These are phyloP conservation scores for Leuciscus idus DNA, from an alignment of 2,113 vertebrate genomes.

Conservation along the genomic window DNA sequence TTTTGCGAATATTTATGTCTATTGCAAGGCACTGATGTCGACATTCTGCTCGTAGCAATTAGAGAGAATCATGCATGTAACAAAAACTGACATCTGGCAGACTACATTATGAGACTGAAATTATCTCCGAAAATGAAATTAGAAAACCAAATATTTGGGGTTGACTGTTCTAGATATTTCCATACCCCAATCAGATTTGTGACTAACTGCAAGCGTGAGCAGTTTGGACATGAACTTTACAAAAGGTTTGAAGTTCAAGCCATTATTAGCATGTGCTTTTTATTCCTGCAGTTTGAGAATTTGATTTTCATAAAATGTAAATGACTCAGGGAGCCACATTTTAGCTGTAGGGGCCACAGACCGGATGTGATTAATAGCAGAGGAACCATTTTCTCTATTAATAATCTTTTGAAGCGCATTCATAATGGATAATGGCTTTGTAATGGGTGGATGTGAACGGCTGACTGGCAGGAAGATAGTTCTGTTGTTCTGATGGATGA, in stretches of 20 bases:
- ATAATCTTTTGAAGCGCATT: constrained; percentile 53
- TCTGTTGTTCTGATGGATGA: constrained; percentile 43
- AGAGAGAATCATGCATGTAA: constrained; percentile 1
- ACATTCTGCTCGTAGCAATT: constrained; percentile 15
- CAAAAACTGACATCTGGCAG: constrained; percentile 9
- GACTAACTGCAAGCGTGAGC: not conserved
- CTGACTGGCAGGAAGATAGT: constrained; percentile 39
- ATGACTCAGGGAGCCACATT: constrained; percentile 34
- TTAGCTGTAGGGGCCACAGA: constrained; percentile 43
- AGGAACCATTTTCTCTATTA: constrained; percentile 41
- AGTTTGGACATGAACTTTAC: constrained; percentile 1
- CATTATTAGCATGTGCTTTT: not conserved
- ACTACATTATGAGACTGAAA: not conserved
- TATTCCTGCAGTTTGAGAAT: constrained; percentile 14
- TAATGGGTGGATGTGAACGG: constrained; percentile 41
- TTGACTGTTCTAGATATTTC: not conserved
- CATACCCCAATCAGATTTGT: not conserved
- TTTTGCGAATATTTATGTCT: not conserved
- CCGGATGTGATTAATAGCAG: constrained; percentile 46
- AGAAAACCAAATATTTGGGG: constrained; percentile 5
- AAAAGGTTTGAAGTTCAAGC: not conserved
- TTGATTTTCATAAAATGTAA: constrained; percentile 51
- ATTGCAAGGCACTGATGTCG: constrained; percentile 11
- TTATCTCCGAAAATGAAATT: not conserved
- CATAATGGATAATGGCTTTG: constrained; percentile 54